Evolutionary conservation across 2,113 vertebrate genomes (phyloP).

Genomic region (Nyctereutes procyonoides): DNA sequence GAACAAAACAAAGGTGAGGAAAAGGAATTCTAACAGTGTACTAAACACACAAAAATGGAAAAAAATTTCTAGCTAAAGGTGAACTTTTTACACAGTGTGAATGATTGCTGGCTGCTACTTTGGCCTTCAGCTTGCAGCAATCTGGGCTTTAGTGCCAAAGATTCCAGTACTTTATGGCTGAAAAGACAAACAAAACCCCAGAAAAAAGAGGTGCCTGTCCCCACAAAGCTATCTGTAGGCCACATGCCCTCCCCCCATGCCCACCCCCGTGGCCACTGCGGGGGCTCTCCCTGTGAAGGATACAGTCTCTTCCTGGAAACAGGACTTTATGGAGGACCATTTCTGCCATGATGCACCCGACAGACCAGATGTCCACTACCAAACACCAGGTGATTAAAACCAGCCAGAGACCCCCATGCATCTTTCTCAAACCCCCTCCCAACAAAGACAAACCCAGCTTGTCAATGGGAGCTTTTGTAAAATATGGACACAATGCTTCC

Average conservation of each 20-base stretch:
- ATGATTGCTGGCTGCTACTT: constrained; percentile 57
- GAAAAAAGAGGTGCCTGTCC: not conserved
- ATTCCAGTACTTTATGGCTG: constrained; percentile 20
- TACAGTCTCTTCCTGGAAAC: constrained; percentile 95
- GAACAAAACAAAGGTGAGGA: constrained; percentile 85
- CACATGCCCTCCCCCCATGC: not conserved
- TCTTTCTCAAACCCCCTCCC: constrained; percentile 61
- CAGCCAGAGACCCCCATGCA: not conserved
- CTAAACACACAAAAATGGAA: constrained; percentile 84
- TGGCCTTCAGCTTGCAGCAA: constrained; percentile 29
- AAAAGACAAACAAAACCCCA: not conserved
- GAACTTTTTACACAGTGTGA: constrained; percentile 72
- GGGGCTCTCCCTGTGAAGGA: constrained; percentile 85
- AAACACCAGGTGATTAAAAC: constrained; percentile 86
- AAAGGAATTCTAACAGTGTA: constrained; percentile 80
- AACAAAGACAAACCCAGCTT: not conserved
- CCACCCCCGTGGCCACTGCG: not conserved
- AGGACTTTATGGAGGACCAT: constrained; percentile 95
- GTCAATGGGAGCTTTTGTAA: not conserved
- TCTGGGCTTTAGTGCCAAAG: constrained; percentile 25
- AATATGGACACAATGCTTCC: not conserved
- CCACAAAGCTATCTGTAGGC: not conserved
- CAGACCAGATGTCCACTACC: constrained; percentile 95
- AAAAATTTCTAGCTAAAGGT: constrained; percentile 77
- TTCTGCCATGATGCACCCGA: constrained; percentile 94